Evolutionary conservation across 2,888 invertebrate genomes (phyloP), one percentile per base, ranked within the genome.

Genomic region (Laspeyria flexula): DNA sequence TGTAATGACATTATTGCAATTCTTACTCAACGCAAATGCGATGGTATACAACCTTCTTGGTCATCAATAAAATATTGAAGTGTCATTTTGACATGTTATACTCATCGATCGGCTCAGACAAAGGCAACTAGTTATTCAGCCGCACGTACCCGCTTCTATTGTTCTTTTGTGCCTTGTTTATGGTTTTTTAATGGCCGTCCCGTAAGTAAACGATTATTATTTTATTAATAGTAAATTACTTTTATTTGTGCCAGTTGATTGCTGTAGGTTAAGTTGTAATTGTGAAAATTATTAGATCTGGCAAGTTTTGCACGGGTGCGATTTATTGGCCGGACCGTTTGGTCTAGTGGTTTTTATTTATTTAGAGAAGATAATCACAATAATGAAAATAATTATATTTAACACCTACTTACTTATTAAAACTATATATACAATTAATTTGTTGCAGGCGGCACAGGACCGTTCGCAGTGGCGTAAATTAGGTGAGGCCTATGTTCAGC

Each of bases 81-180:
- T 66, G 68, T 73, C 74, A 78, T 71, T 77, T 74, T 74, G 78
- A 71, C 75, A 75, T 54, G 71, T 73, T 70, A 72, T 68, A 67
- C 66, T 72, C 75, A 72, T 75, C 76, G 71, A 79, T 71, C 80
- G 77, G 73, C 67, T 65, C 52, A 66, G 74, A 75, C 75, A 81
- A 79, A 78, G 75, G 69, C 59, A 56, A 43, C 64, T 62, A 71
- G 65, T 80, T 82, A 84, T 81, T 82, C 82, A 64, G 69, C 75
- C 73, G 58, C 81, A 81, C 81, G 81, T 66, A 53, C 60, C 37
- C 55, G 59, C 67, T 65, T 58, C 61, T 57, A 72, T 77, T 81
- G 78, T 78, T 58, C 68, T 62, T 61, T 70, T 72, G 63, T 68
- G 50, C 56, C 46, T 47, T 62, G 66, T 75, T 77, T 77, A 75